Base-by-base conservation (phyloP, 2,113 vertebrate genomes). In the Tychaedon coryphoeus region DNA sequence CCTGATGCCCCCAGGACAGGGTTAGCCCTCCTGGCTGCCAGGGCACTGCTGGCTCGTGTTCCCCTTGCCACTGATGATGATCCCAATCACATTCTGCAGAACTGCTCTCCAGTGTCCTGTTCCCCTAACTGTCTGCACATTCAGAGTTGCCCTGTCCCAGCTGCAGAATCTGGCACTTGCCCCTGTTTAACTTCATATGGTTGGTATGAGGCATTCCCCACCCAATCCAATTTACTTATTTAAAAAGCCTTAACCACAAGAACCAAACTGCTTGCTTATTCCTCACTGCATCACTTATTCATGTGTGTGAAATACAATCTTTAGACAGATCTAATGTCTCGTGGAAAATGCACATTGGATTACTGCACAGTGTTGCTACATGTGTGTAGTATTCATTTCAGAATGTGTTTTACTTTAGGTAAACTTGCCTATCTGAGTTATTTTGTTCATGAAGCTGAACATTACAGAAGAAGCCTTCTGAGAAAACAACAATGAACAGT, bases 401-500 rank as follows among this genome's bases (percentile, higher is more conserved):
- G 91, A 92, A 85, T 64, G 57, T 74, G 45, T 66, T 90, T 74
- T 75, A 67, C 95, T 96, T 87, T 51, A 88, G 88, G 72, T 77
- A 84, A 93, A 83, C 90, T 93, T 71, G 67, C 66, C 67, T 85
- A 86, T 83, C 79, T 92, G 62, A 91, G 91, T 69, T 95, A 62
- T 98, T 94, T 93, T 93, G 94, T 97, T 98, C 92, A 96, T 89
- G 92, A 75, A 97, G 97, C 95, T 96, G 96, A 97, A 97, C 95
- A 7, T 90, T 95, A 74, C 91, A 43, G 74, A 71, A 91, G 45
- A n/a, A 92, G 82, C 43, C 86, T 94, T 96, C 51, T 75, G 95
- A 97, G 97, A 95, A 96, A 94, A 97, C 38, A 91, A 73, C 77
- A 72, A 84, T 91, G 96, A 98, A 87, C 90, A 72, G 77, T 83